A percentile compares a stretch with the other conserved stretches of the same genome.
Evolutionary conservation across 92 coral and sea anemone genomes (phyloP).

Genomic region (Epizoanthus ramosus): DNA sequence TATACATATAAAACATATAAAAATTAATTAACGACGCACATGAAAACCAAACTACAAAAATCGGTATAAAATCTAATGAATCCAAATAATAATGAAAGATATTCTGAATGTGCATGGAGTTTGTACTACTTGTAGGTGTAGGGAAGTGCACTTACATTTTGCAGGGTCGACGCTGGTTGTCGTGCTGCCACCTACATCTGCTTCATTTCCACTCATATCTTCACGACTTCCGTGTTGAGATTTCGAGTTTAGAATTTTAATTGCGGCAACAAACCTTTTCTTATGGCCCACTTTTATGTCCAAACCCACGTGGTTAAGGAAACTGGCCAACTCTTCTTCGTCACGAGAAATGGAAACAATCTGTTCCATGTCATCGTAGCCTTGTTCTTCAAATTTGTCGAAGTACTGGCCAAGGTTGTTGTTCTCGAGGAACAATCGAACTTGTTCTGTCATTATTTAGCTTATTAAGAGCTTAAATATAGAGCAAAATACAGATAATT

Average conservation of each 20-base stretch:
- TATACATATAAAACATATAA: too few species aligned
- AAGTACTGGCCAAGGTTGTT: slow-evolving; percentile 38
- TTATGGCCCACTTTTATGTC: slow-evolving; percentile 38
- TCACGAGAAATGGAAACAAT: slow-evolving; percentile 40
- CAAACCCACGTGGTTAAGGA: slow-evolving; percentile 45
- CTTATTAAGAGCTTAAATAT: too few species aligned
- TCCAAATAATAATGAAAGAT: too few species aligned
- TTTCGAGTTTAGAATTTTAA: slow-evolving; percentile 37
- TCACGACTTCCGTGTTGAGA: slow-evolving; percentile 27
- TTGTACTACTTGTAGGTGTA: too few species aligned
- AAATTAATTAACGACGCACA: too few species aligned
- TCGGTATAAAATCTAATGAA: too few species aligned
- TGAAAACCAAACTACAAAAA: too few species aligned
- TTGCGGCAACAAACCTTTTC: slow-evolving; percentile 48
- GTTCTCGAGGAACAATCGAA: slow-evolving; percentile 38
- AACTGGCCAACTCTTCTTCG: slow-evolving; percentile 29
- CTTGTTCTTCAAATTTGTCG: slow-evolving; percentile 43
- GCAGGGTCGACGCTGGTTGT: not conserved
- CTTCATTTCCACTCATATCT: slow-evolving; percentile 11
- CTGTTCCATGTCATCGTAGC: slow-evolving; percentile 53
- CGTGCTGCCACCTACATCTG: not conserved
- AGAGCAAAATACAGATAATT: too few species aligned
- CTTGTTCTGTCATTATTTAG: slow-evolving; percentile 12
- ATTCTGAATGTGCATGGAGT: too few species aligned
- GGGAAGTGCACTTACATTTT: too few species aligned